Conservation (phyloP, 2,797 vertebrate species). For the Sardinella longiceps region DNA sequence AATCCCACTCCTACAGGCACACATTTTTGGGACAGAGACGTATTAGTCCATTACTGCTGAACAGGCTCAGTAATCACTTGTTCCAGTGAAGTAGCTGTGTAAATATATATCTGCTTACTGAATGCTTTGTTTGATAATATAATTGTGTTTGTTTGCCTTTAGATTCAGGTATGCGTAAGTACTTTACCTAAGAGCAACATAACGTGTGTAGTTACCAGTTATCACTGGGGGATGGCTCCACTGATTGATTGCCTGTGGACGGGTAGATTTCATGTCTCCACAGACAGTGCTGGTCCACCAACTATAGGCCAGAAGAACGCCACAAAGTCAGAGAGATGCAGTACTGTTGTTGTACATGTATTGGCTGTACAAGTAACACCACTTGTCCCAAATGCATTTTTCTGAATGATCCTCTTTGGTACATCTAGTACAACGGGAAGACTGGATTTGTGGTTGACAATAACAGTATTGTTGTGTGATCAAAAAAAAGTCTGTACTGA, state of each 20-base stretch:
- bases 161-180: conserved; percentile 60
- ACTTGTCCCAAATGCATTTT: conserved; percentile 47
- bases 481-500: background rate
- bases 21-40: conserved; percentile 21
- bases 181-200: conserved; percentile 54
- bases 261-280: background rate
- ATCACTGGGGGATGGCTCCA: conserved; percentile 24
- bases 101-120: conserved; percentile 59
- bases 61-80: conserved; percentile 52
- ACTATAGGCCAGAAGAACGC: background rate
- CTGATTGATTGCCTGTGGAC: background rate
- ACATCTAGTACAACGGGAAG: background rate
- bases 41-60: conserved; percentile 50
- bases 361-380: conserved; percentile 56
- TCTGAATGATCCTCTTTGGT: background rate
- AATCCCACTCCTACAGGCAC: background rate
- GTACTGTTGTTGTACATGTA: conserved; percentile 48
- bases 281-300: background rate
- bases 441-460: background rate
- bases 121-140: conserved; percentile 55
- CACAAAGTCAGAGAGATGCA: background rate
- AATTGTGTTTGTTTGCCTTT: conserved; percentile 62
- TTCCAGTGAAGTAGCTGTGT: conserved; percentile 57
- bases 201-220: conserved; percentile 39
- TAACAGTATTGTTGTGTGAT: background rate